Evolutionary conservation across 2,888 invertebrate species (phyloP).

Genomic region (Phengaris arion): DNA sequence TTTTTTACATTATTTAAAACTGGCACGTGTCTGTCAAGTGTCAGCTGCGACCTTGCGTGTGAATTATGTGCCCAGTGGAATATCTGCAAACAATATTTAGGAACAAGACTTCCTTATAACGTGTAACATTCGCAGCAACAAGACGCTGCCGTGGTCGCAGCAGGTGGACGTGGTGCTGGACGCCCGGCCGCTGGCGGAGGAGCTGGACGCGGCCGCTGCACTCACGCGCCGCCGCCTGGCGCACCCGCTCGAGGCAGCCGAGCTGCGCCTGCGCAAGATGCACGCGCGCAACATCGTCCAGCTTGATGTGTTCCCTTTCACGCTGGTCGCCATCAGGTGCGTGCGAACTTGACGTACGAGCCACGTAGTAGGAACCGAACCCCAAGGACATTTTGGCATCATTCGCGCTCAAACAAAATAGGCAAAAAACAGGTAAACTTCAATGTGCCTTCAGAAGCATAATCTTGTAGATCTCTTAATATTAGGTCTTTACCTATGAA

Average conservation of each 20-base stretch:
- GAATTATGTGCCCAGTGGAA: too few species aligned
- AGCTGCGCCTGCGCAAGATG: conserved; percentile 81
- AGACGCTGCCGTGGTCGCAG: conserved; percentile 80
- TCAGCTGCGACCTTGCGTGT: too few species aligned
- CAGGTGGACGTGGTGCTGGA: conserved; percentile 84
- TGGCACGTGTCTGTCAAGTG: too few species aligned
- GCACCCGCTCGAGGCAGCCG: conserved; percentile 85
- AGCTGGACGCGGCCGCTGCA: conserved; percentile 80
- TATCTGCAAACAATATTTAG: too few species aligned
- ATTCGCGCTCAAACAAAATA: too few species aligned
- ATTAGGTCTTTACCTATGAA: too few species aligned
- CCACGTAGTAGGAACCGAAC: background rate
- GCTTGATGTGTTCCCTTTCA: conserved; percentile 82
- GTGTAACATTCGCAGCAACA: conserved; percentile 65
- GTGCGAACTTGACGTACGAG: background rate
- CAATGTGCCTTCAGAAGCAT: too few species aligned
- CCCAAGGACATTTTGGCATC: background rate
- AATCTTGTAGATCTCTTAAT: too few species aligned
- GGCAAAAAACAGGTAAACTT: too few species aligned
- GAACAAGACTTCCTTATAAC: background rate
- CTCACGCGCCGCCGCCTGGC: conserved; percentile 83
- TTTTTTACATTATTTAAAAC: too few species aligned
- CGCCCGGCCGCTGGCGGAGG: conserved; percentile 80
- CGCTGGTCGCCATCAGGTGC: conserved; percentile 78
- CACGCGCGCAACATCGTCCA: conserved; percentile 83